Evolutionary conservation across 2,113 vertebrate species (phyloP), one percentile per base, ranked within the genome.

Genomic region (Cynoglossus semilaevis): DNA sequence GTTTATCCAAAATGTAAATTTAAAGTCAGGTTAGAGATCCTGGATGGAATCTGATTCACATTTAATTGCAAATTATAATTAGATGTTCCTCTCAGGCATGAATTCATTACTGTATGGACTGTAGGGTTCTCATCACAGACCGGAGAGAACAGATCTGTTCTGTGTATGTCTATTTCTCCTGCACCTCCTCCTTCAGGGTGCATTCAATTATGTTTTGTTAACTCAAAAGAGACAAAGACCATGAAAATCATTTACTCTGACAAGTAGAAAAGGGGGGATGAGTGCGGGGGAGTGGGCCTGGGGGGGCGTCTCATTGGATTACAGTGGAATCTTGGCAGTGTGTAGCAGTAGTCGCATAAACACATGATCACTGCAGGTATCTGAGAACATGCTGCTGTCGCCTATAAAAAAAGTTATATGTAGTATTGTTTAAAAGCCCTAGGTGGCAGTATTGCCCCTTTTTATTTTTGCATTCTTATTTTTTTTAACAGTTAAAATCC

Each of bases 151-250:
- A 29, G 3, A 29, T 19, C 36, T 44, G 40, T 13, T 19, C 37
- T 58, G 22, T 15, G 9, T 68, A 8, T 38, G 7, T 8, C 13
- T 42, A 7, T 9, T 17, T 17, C 40, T 37, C 29, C 37, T 57
- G 1, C 9, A 35, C 16, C 67, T 42, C 18, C 38, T 22, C 15
- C 29, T 47, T 40, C 19, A n/a, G 36, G 50, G 36, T 5, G 15
- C 12, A 37, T 50, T 51, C 17, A 10, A 58, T 41, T 36, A 15
- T 14, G 34, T 63, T 19, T 44, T 8, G 38, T 45, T 64, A 57
- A 67, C 22, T 53, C 8, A 5, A 56, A n/a, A 57, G 22, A 56
- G 61, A 70, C 69, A 79, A 61, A 76, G 54, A 70, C 61, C 45
- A 42, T 40, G 11, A 11, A 56, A 72, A 60, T 58, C 70, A 71